phyloP scores from a whole-genome alignment of 2,113 vertebrate species.

The Urocynchramus pylzowi region DNA sequence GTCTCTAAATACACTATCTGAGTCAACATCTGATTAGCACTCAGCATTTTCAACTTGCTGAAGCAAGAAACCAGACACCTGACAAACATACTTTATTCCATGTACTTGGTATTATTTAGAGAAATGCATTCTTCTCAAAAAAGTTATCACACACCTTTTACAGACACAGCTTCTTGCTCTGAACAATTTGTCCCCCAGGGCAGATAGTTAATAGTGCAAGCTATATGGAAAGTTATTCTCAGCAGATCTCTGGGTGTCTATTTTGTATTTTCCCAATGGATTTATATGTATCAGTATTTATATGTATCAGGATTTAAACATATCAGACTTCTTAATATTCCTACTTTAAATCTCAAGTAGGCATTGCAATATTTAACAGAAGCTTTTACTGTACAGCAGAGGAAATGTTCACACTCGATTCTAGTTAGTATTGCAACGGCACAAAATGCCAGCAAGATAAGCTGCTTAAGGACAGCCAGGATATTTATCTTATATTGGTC shows the following conservation, averaged over 20 bases:
- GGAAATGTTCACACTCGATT: neutral
- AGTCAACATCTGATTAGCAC: neutral
- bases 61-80: neutral
- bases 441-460: slow-evolving; percentile 13
- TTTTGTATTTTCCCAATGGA: neutral
- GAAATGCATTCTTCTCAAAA: neutral
- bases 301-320: neutral
- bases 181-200: neutral
- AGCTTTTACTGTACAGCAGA: neutral
- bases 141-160: neutral
- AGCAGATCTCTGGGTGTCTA: neutral
- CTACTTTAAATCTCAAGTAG: neutral
- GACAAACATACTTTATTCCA: neutral
- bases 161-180: neutral
- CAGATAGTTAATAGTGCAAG: neutral
- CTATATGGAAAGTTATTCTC: neutral
- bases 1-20: neutral
- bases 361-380: neutral
- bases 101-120: neutral
- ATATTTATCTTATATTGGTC: neutral
- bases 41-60: neutral
- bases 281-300: neutral
- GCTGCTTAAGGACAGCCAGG: neutral
- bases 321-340: neutral
- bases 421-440: neutral